A percentile compares a stretch with the other conserved stretches of the same genome.
phyloP scores from a whole-genome alignment of 1,140 invertebrate genomes.

The Calephelis nemesis region DNA sequence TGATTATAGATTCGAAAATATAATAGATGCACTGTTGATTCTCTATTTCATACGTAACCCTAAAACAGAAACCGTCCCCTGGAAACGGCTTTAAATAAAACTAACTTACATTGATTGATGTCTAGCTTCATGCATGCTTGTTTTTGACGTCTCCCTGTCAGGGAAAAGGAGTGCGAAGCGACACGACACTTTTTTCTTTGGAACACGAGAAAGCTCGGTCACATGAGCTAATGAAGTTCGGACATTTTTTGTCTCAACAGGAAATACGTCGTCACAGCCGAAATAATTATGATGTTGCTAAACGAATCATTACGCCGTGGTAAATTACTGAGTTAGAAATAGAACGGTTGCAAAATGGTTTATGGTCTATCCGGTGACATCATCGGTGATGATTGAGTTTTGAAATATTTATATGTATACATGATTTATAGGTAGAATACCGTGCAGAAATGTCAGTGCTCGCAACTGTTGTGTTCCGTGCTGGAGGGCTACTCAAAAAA shows the following conservation, averaged over 20 bases:
- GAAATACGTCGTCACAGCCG: constrained; percentile 41
- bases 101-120: constrained; percentile 67
- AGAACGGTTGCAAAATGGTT: constrained; percentile 5
- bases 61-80: constrained; percentile 32
- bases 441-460: too few species aligned
- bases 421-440: too few species aligned
- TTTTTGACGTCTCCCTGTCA: constrained; percentile 65
- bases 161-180: constrained; percentile 61
- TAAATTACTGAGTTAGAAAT: constrained; percentile 12
- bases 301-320: constrained; percentile 21
- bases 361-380: not conserved
- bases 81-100: constrained; percentile 56
- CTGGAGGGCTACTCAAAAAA: too few species aligned
- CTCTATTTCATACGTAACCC: not conserved
- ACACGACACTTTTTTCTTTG: constrained; percentile 54
- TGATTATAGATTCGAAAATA: too few species aligned
- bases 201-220: constrained; percentile 49
- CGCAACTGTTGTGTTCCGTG: too few species aligned
- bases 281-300: constrained; percentile 33
- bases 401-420: too few species aligned
- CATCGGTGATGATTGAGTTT: not conserved
- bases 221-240: constrained; percentile 61
- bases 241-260: constrained; percentile 48
- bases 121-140: constrained; percentile 58
- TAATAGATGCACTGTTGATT: too few species aligned